Conservation (phyloP, 1,140 invertebrate genomes). For the Anastrepha ludens region DNA sequence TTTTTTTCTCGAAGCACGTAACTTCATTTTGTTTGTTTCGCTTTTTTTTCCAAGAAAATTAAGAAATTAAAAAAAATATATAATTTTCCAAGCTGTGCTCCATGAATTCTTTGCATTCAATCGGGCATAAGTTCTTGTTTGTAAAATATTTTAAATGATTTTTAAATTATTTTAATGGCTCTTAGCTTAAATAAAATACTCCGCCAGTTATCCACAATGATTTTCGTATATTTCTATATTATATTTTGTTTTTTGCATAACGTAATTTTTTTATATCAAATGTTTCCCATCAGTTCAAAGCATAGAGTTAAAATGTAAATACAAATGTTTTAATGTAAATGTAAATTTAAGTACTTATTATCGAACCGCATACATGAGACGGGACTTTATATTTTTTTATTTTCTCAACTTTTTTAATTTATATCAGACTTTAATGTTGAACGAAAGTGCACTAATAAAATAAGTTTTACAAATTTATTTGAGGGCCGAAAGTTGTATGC, state of each 20-base stretch:
- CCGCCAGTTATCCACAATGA: not conserved
- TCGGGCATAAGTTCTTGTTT: not conserved
- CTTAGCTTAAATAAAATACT: not conserved
- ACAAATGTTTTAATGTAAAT: constrained; percentile 32
- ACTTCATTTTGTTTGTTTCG: no score
- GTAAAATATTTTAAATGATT: not conserved
- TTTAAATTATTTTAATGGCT: not conserved
- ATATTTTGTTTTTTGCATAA: not conserved
- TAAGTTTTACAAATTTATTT: constrained; percentile 58
- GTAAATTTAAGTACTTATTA: constrained; percentile 47
- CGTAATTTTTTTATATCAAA: constrained; percentile 12
- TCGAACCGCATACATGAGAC: not conserved
- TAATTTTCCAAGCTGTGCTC: not conserved
- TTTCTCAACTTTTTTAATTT: not conserved
- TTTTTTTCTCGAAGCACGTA: not conserved
- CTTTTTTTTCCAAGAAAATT: not conserved
- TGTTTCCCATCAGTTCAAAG: not conserved
- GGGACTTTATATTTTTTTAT: not conserved
- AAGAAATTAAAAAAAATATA: constrained; percentile 3
- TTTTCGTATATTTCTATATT: not conserved
- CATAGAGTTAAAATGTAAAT: constrained; percentile 37
- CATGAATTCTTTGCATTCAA: not conserved
- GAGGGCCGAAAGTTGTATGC: constrained; percentile 50
- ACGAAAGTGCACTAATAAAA: constrained; percentile 70
- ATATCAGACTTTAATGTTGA: constrained; percentile 73